phyloP scores from a whole-genome alignment of 2,888 invertebrate genomes.

The Brachyptera putata region DNA sequence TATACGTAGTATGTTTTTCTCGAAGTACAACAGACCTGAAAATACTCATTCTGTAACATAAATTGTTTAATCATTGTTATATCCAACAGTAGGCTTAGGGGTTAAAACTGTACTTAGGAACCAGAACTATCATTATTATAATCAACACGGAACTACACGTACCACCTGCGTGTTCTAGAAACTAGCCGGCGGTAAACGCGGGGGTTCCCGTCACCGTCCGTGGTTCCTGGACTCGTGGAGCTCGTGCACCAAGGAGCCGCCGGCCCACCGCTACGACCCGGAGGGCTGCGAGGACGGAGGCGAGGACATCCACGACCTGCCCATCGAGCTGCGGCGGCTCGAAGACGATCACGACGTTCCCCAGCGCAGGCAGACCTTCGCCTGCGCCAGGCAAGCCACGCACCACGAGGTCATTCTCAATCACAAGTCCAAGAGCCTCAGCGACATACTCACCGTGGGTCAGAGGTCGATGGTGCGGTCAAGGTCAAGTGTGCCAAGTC shows the following conservation, averaged over 20 bases:
- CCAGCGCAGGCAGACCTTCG: slow-evolving; percentile 53
- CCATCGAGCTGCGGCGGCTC: slow-evolving; percentile 80
- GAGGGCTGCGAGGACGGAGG: slow-evolving; percentile 55
- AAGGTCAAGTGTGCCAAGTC: slow-evolving; percentile 69
- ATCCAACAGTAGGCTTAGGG: no score
- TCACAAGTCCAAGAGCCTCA: slow-evolving; percentile 77
- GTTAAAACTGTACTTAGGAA: no score
- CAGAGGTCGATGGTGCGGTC: slow-evolving; percentile 67
- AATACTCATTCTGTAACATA: no score
- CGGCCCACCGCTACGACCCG: slow-evolving; percentile 47
- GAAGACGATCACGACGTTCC: slow-evolving; percentile 53
- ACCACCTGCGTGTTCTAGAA: no score
- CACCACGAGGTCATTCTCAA: slow-evolving; percentile 43
- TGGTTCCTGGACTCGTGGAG: slow-evolving; percentile 83
- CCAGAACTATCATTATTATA: no score
- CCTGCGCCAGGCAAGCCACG: slow-evolving; percentile 43
- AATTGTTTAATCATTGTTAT: no score
- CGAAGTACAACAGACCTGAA: no score
- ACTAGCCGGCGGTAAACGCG: slow-evolving; percentile 63
- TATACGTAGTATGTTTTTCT: no score
- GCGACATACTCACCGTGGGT: slow-evolving; percentile 74
- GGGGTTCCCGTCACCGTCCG: slow-evolving; percentile 56
- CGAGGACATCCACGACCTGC: slow-evolving; percentile 70
- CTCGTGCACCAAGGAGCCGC: slow-evolving; percentile 46
- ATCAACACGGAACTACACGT: no score